Conservation (phyloP, 2,113 vertebrate species). For the Psittacula cyanocephala region DNA sequence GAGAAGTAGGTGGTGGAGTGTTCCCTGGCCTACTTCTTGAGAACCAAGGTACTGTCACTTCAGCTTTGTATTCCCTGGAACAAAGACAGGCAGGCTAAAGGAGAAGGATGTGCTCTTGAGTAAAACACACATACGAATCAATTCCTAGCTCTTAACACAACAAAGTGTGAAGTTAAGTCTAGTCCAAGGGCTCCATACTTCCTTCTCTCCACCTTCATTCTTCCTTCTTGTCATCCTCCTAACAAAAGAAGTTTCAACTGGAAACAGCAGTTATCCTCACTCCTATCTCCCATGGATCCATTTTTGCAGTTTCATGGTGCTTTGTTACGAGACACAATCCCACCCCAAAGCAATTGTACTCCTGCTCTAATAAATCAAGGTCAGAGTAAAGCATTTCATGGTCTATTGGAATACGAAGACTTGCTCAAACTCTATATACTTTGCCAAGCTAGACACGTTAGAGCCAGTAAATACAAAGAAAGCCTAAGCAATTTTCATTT, state of each 20-base stretch:
- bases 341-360: neutral
- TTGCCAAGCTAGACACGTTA: neutral
- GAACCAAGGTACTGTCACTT: neutral
- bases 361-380: neutral
- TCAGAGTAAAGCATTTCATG: neutral
- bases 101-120: neutral
- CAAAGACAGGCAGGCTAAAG: neutral
- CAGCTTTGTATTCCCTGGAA: neutral
- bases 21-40: neutral
- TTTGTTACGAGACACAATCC: neutral
- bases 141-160: neutral
- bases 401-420: neutral
- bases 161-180: neutral
- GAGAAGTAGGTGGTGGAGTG: neutral
- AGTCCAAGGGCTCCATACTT: neutral
- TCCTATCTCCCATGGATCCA: neutral
- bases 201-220: neutral
- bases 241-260: neutral
- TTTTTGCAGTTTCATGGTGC: neutral
- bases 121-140: accelerated
- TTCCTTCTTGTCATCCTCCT: neutral
- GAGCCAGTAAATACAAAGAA: neutral
- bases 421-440: neutral
- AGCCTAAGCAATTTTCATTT: neutral
- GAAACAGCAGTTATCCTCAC: neutral